These are phyloP conservation scores for Apomyelois bistriatella DNA, from an alignment of 2,888 invertebrate genomes.

Conservation along the genomic window DNA sequence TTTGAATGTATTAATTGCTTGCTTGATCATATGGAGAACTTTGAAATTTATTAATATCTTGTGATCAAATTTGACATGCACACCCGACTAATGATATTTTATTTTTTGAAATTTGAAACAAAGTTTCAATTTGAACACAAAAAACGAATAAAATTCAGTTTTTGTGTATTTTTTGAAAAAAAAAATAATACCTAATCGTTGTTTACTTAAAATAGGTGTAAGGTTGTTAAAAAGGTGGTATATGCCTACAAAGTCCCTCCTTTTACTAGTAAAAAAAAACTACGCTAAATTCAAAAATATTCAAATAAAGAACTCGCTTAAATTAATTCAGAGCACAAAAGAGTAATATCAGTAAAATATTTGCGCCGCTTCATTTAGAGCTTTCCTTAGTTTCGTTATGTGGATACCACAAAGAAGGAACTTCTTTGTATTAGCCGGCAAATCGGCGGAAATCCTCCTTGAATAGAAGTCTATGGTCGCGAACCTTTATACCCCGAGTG, in stretches of 20 bases:
- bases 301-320: background rate
- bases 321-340: background rate
- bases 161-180: too few relatives aligned
- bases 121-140: too few relatives aligned
- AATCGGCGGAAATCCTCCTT: conserved; percentile 9
- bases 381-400: conserved; percentile 2
- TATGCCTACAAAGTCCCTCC: background rate
- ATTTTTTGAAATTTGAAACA: too few relatives aligned
- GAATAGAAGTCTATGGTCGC: conserved; percentile 7
- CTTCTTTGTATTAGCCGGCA: conserved; percentile 9
- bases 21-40: too few relatives aligned
- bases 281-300: background rate
- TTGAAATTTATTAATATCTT: too few relatives aligned
- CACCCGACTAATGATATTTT: too few relatives aligned
- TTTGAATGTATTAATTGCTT: too few relatives aligned
- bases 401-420: conserved; percentile 6
- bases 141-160: too few relatives aligned
- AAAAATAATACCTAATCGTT: too few relatives aligned
- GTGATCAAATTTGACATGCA: too few relatives aligned
- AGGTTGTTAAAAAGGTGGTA: too few relatives aligned
- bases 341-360: conserved; percentile 2
- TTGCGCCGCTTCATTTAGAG: background rate
- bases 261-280: background rate
- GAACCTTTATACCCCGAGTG: conserved; percentile 4
- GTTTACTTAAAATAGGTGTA: too few relatives aligned